phyloP scores from a whole-genome alignment of 2,113 vertebrate species.

The Isichthys henryi region DNA sequence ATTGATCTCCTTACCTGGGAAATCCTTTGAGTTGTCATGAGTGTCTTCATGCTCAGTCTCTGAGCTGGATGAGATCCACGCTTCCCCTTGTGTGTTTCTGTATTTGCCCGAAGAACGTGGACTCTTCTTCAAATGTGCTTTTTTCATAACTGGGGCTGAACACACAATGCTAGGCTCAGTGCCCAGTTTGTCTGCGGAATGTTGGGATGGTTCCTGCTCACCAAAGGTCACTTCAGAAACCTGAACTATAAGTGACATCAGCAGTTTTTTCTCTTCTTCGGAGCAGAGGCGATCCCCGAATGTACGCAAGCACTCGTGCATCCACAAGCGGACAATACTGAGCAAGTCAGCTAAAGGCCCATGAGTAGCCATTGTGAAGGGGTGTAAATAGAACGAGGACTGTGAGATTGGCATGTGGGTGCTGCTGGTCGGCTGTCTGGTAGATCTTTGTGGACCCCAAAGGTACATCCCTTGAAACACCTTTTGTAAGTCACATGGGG shows the following conservation, averaged over 20 bases:
- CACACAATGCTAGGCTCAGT: not conserved
- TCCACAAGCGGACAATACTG: conserved; percentile 64
- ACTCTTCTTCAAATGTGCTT: not conserved
- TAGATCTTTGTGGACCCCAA: conserved; percentile 39
- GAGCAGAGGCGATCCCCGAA: conserved; percentile 66
- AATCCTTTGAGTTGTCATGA: not conserved
- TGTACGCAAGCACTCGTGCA: conserved; percentile 71
- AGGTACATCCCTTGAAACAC: conserved; percentile 65
- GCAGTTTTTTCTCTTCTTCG: conserved; percentile 41
- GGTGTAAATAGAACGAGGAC: not conserved
- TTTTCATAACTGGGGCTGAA: not conserved
- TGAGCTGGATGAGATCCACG: not conserved
- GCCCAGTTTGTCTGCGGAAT: not conserved
- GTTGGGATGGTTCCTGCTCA: conserved; percentile 14
- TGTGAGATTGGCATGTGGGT: not conserved
- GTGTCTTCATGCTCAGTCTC: not conserved
- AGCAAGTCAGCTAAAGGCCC: conserved; percentile 29
- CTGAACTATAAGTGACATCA: conserved; percentile 51
- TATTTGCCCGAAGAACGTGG: not conserved
- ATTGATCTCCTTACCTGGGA: conserved; percentile 14
- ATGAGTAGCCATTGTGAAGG: conserved; percentile 2
- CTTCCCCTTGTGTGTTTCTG: not conserved
- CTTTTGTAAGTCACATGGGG: conserved; percentile 61
- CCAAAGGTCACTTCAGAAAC: conserved; percentile 46
- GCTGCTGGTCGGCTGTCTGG: not conserved